Conservation (phyloP, 1,140 invertebrate species). For the Trichogramma pretiosum region DNA sequence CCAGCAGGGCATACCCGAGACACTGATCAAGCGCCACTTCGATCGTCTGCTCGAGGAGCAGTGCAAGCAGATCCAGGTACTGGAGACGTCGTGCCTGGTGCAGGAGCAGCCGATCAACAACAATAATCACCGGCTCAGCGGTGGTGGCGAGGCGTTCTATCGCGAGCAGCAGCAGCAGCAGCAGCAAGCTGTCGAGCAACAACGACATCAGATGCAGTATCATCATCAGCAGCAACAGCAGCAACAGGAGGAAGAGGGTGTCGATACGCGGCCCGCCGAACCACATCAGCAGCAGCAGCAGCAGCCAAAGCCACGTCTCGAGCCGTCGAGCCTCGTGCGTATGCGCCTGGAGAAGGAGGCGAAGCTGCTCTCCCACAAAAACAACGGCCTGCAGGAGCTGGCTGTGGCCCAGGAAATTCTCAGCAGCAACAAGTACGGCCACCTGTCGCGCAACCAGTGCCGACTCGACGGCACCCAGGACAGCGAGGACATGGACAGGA, state of each 20-base stretch:
- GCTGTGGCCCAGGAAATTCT: constrained; percentile 7
- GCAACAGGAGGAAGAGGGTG: too few relatives aligned
- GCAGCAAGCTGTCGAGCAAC: background rate
- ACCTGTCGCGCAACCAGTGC: background rate
- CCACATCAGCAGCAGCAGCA: background rate
- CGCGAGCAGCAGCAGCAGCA: background rate
- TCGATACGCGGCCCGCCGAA: background rate
- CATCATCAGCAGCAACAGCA: constrained; percentile 6
- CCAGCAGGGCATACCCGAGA: constrained; percentile 31
- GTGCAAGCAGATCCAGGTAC: constrained; percentile 23
- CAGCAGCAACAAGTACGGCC: constrained; percentile 19
- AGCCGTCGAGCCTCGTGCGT: constrained; percentile 29
- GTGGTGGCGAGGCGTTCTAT: too few relatives aligned
- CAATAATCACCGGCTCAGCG: background rate
- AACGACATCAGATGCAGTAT: background rate
- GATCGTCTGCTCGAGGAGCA: constrained; percentile 33
- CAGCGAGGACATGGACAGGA: background rate
- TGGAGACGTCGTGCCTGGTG: background rate
- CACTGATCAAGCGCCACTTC: constrained; percentile 34
- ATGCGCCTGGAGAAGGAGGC: constrained; percentile 26
- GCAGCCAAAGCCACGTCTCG: constrained; percentile 1
- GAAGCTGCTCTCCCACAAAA: constrained; percentile 23
- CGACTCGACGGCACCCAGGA: constrained; percentile 31
- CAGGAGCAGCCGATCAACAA: background rate
- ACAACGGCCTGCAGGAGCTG: constrained; percentile 35